A percentile compares a stretch with the other conserved stretches of the same genome.
Conservation (phyloP, 2,797 vertebrate genomes). For the Xenopus petersii region DNA sequence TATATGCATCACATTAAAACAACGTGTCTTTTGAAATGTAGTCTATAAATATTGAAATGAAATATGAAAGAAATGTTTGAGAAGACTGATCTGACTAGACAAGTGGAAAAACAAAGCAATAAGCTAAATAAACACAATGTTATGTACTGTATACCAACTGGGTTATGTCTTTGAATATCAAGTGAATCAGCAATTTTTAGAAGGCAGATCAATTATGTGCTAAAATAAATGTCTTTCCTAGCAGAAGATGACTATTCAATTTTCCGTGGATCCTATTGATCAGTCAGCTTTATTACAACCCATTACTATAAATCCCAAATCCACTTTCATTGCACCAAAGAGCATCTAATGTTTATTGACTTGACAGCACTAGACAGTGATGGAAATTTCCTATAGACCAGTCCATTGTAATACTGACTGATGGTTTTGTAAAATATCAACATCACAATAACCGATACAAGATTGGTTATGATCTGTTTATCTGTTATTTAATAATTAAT, state of each 20-base stretch:
- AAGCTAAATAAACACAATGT: slow-evolving; percentile 44
- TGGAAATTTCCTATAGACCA: slow-evolving; percentile 40
- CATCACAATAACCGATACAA: too few species aligned
- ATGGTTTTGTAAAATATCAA: too few species aligned
- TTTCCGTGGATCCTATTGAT: slow-evolving; percentile 43
- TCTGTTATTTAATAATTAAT: too few species aligned
- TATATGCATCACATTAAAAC: too few species aligned
- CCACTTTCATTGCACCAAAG: slow-evolving; percentile 45
- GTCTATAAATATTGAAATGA: too few species aligned
- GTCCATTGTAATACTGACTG: too few species aligned
- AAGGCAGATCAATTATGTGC: slow-evolving; percentile 55
- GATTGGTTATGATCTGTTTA: too few species aligned
- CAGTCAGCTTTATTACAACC: slow-evolving; percentile 51
- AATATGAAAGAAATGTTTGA: background rate
- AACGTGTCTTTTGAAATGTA: too few species aligned
- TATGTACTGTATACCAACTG: slow-evolving; percentile 52
- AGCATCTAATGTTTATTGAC: slow-evolving; percentile 52
- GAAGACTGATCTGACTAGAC: background rate
- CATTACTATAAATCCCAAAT: slow-evolving; percentile 61
- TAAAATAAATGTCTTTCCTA: slow-evolving; percentile 43
- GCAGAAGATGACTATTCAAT: slow-evolving; percentile 49
- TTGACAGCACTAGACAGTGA: slow-evolving; percentile 17
- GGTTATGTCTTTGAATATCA: slow-evolving; percentile 51
- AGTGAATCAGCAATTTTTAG: slow-evolving; percentile 57
- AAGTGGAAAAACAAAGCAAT: slow-evolving; percentile 11